Evolutionary conservation across 2,888 invertebrate species (phyloP), one percentile per base, ranked within the genome.

Genomic region (Noctua pronuba): DNA sequence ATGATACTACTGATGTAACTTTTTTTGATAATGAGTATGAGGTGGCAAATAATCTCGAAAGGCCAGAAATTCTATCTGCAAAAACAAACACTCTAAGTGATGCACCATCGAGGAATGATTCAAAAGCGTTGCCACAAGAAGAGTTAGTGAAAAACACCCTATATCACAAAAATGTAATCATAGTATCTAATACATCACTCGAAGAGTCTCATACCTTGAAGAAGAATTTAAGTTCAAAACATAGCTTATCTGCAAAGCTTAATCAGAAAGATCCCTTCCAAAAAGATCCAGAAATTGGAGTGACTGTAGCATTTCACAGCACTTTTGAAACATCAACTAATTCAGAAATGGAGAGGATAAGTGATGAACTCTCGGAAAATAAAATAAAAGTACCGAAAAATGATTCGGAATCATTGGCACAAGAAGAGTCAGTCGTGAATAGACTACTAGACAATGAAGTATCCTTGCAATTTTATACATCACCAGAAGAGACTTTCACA

Each of bases 261-360:
- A 11, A 62, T 35, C 1, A 24, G 11, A 35, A 35, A 62, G 11
- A 62, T 62, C 4, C 4, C 21, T 31, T 35, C 11, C 35, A 62
- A 35, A 35, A 62, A 62, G 24, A 64, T 24, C 18, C 18, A 8
- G 18, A 65, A 76, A 49, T 55, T 55, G 24, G 49, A 62, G 18
- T 16, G 10, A 62, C 18, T 28, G 7, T 41, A 65, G 18, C 46
- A 41, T 28, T 35, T 4, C 6, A 67, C 24, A 62, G n/a, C 7
- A 38, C 11, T 21, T 60, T 55, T 46, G 21, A 79, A 64, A 58
- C 28, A 41, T 55, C 35, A 41, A 84, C 67, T n/a, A 28, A 18
- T 41, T 68, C 46, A 62, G 44, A 44, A 62, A 79, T 21, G 18
- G 24, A 65, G 1, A 31, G 4, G 2, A 18, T 38, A n/a, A 46